Conservation (phyloP, 2,888 invertebrate species). For the Germaria angustata region DNA sequence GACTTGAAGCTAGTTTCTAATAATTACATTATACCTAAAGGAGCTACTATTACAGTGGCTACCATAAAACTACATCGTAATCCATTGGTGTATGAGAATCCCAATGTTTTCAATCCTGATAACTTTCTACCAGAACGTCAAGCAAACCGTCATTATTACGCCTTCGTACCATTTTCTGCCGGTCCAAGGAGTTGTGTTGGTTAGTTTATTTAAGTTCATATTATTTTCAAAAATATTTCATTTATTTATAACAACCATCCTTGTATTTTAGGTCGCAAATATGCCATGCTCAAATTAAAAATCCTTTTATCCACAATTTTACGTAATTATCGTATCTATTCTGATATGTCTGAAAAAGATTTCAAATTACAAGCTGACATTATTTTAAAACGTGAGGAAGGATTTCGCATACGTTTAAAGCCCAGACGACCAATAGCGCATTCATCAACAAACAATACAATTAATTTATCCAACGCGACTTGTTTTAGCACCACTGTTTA, state of each 20-base stretch:
- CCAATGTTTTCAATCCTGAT: constrained; percentile 89
- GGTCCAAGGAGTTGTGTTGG: constrained; percentile 90
- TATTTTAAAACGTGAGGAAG: constrained; percentile 88
- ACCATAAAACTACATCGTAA: constrained; percentile 87
- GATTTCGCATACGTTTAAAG: constrained; percentile 86
- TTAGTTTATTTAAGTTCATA: constrained; percentile 77
- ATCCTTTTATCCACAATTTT: constrained; percentile 88
- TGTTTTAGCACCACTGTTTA: constrained; percentile 53
- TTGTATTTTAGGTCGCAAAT: constrained; percentile 86
- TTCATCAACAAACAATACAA: constrained; percentile 8
- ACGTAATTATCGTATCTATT: constrained; percentile 86
- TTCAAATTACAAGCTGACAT: constrained; percentile 88
- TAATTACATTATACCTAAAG: constrained; percentile 85
- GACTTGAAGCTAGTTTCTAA: constrained; percentile 86
- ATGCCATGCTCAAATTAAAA: constrained; percentile 89
- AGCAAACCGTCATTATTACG: constrained; percentile 89
- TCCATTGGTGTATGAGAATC: constrained; percentile 87
- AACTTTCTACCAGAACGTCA: constrained; percentile 91
- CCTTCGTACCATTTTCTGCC: constrained; percentile 90
- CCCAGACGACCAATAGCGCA: constrained; percentile 81
- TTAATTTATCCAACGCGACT: constrained; percentile 38
- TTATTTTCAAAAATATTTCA: constrained; percentile 34
- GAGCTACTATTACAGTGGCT: constrained; percentile 84
- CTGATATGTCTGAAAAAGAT: constrained; percentile 85
- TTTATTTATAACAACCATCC: background rate